Evolutionary conservation across 2,888 invertebrate genomes (phyloP).

Genomic region (Hyposoter dolosus): DNA sequence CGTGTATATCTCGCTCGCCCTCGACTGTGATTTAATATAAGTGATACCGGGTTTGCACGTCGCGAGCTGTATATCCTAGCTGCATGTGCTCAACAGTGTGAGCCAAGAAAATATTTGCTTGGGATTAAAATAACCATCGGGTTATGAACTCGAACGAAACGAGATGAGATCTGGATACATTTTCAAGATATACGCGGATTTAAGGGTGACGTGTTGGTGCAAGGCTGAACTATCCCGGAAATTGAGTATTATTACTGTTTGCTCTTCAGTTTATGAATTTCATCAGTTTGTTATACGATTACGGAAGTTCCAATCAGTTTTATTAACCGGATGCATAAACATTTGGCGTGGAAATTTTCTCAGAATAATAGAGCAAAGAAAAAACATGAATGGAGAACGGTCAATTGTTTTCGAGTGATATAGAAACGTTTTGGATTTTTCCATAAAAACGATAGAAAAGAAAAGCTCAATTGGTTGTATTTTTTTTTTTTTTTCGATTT

Average conservation of each 20-base stretch:
- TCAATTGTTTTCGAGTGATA: neutral
- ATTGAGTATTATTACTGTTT: neutral
- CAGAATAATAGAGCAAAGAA: neutral
- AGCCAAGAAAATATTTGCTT: slow-evolving; percentile 53
- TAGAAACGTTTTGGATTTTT: neutral
- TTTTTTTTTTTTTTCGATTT: neutral
- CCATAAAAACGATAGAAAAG: neutral
- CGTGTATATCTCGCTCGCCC: slow-evolving; percentile 14
- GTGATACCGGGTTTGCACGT: slow-evolving; percentile 41
- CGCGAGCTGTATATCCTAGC: slow-evolving; percentile 26
- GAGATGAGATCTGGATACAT: slow-evolving; percentile 12
- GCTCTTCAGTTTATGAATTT: neutral
- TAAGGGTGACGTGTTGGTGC: neutral
- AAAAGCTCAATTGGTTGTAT: neutral
- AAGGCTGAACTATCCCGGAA: neutral
- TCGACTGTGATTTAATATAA: slow-evolving; percentile 62
- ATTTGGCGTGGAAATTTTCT: neutral
- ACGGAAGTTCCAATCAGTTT: neutral
- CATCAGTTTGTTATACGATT: neutral
- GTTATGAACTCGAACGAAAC: slow-evolving; percentile 11
- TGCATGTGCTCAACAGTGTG: neutral
- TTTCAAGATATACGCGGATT: slow-evolving; percentile 5
- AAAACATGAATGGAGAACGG: neutral
- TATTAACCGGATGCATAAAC: neutral
- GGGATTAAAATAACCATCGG: slow-evolving; percentile 55